Evolutionary conservation across 2,797 vertebrate species (phyloP), one percentile per base, ranked within the genome.

Genomic region (Lates japonicus): DNA sequence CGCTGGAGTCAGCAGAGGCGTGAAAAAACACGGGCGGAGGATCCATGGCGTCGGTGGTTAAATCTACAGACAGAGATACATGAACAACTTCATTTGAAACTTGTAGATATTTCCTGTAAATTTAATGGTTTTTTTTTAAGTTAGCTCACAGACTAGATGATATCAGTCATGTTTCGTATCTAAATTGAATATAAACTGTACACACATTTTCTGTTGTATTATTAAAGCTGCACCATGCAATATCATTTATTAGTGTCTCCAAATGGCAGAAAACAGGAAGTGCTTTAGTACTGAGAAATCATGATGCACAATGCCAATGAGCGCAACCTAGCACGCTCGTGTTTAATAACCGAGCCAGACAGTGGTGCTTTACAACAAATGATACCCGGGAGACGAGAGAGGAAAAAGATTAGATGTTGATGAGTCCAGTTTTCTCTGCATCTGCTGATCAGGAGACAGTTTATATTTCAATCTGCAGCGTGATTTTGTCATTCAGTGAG

Each of bases 1-100:
- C 46, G 3, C 87, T 74, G 72, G 85, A 87, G 74, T 71, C 78
- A 6, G 61, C 70, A 12, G 91, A 91, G 67, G 88, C 42, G 3
- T 90, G 88, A 79, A 93, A 93, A 46, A 86, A 91, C 48, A 94
- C 90, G 0, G 93, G 74, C 1, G 94, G 89, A 37, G 88, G 73
- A 22, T 93, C 93, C 62, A 85, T 84, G 25, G 88, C 67, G 74
- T 95, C 94, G 42, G 93, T 42, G 77, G 88, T 86, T 4, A 93
- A 80, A 69, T 95, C 95, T 95, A 86, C 3, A 16, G 44, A 62
- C 25, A 69, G 35, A 88, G 33, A 59, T 3, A 35, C 29, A 19
- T 55, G 17, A 80, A 59, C n/a, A n/a, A 67, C 1, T n/a, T 0
- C 3, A 31, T 22, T 25, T 13, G 5, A 46, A 33, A 41, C 13